These are phyloP conservation scores for Carapus acus DNA, from an alignment of 2,797 vertebrate species.

Conservation along the genomic window DNA sequence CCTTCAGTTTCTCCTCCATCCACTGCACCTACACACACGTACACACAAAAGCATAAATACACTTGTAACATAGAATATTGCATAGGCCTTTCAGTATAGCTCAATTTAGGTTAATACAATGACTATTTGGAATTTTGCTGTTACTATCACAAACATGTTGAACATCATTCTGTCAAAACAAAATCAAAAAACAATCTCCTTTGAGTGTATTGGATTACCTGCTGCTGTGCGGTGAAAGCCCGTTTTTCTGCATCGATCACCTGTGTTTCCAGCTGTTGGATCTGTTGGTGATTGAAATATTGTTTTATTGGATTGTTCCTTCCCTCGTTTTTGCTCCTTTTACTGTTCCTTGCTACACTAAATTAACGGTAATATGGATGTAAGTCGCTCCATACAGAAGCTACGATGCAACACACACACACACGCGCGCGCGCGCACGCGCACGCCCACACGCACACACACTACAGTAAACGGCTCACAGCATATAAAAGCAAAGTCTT, in stretches of 20 bases:
- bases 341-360: neutral
- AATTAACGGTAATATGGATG: too few relatives aligned
- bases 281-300: slow-evolving; percentile 67
- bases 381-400: neutral
- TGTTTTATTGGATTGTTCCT: neutral
- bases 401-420: neutral
- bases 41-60: neutral
- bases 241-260: slow-evolving; percentile 87
- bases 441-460: too few relatives aligned
- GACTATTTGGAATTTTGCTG: too few relatives aligned
- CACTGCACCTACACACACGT: slow-evolving; percentile 78
- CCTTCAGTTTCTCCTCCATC: slow-evolving; percentile 95
- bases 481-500: slow-evolving; percentile 2
- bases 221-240: slow-evolving; percentile 87
- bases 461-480: too few relatives aligned
- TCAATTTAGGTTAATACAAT: too few relatives aligned
- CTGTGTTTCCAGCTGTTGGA: slow-evolving; percentile 92
- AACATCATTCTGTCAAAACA: too few relatives aligned
- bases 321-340: neutral
- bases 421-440: too few relatives aligned
- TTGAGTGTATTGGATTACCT: too few relatives aligned
- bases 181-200: too few relatives aligned
- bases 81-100: too few relatives aligned
- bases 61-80: too few relatives aligned
- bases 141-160: too few relatives aligned